Conservation (phyloP, 2,113 vertebrate genomes). For the Rousettus leschenaultii region DNA sequence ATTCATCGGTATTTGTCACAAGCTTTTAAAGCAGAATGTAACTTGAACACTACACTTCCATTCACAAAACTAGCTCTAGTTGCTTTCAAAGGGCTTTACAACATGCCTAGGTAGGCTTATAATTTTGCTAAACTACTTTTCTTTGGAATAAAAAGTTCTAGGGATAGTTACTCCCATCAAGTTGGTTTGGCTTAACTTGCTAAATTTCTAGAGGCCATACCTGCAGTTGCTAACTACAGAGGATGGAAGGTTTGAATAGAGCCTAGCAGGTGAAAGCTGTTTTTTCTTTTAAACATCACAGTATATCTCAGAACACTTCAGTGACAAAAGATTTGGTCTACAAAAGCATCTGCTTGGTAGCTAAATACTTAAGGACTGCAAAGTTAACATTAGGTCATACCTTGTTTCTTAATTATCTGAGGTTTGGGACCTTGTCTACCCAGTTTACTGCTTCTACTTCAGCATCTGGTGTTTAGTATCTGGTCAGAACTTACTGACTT, state of each 20-base stretch:
- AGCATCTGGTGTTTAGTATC: background rate
- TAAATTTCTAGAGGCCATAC: conserved; percentile 61
- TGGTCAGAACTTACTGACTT: background rate
- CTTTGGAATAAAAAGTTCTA: too few species aligned
- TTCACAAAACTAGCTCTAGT: too few species aligned
- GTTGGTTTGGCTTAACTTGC: background rate
- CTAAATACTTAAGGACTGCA: background rate
- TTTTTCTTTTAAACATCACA: conserved; percentile 63
- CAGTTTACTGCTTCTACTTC: background rate
- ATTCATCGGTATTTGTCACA: too few species aligned
- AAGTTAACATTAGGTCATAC: background rate
- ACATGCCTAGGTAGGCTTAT: too few species aligned
- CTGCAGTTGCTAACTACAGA: conserved; percentile 81
- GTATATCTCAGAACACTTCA: background rate
- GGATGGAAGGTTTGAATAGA: conserved; percentile 71
- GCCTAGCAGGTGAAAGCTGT: conserved; percentile 75
- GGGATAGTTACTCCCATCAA: background rate
- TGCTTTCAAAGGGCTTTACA: too few species aligned
- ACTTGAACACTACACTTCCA: too few species aligned
- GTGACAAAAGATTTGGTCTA: background rate
- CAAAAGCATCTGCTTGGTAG: background rate
- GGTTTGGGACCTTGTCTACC: background rate
- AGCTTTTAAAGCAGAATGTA: too few species aligned
- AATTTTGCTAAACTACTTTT: too few species aligned
- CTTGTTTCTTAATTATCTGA: background rate